Conservation (phyloP, 2,888 invertebrate species). For the Nudaria mundana region DNA sequence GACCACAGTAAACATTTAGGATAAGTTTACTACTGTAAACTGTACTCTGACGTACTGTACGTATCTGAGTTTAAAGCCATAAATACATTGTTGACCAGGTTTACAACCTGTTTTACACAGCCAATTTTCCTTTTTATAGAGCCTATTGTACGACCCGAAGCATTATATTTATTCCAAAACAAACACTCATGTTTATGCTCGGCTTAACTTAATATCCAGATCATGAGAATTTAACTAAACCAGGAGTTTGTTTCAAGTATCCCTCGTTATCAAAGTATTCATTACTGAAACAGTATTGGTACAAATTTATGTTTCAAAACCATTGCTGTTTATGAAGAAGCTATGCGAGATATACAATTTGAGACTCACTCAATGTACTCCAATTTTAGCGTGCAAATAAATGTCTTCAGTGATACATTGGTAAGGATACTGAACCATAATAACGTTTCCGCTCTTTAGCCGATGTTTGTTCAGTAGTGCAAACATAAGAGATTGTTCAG, state of each 20-base stretch:
- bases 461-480: slow-evolving; percentile 66
- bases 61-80: too few relatives aligned
- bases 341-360: too few relatives aligned
- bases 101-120: slow-evolving; percentile 1
- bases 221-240: slow-evolving; percentile 52
- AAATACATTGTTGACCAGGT: not conserved
- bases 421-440: slow-evolving; percentile 54
- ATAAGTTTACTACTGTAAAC: too few relatives aligned
- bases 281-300: not conserved
- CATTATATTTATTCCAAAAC: slow-evolving; percentile 25
- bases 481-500: slow-evolving; percentile 59
- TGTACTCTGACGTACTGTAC: too few relatives aligned
- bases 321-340: slow-evolving; percentile 17
- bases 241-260: slow-evolving; percentile 47
- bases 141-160: slow-evolving; percentile 9
- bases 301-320: not conserved
- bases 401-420: slow-evolving; percentile 11
- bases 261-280: slow-evolving; percentile 18
- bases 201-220: slow-evolving; percentile 48
- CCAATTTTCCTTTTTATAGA: slow-evolving; percentile 13
- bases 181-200: slow-evolving; percentile 36
- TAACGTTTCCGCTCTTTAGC: slow-evolving; percentile 73
- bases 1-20: too few relatives aligned
- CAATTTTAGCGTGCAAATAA: too few relatives aligned
- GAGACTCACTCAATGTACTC: too few relatives aligned